Base-by-base conservation (phyloP, 1,140 invertebrate species). In the Anastatus disparis region DNA sequence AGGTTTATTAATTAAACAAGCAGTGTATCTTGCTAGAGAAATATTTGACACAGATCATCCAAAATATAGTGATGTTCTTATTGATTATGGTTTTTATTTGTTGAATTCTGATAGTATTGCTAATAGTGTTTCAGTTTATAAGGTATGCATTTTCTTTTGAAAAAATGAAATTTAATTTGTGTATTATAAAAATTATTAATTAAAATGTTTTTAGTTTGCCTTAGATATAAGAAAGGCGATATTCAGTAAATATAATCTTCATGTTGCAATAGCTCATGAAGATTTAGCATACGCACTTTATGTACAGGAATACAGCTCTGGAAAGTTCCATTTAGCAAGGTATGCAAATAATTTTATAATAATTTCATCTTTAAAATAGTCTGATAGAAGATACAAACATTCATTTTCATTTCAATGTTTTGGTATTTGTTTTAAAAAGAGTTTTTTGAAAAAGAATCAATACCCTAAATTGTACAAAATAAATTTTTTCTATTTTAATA, bases 241-340 rank as follows among this genome's bases (percentile, higher is more conserved):
- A 77, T 97, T 96, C 87, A 93, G 94, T 12, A 90, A 90, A 75
- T 90, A 90, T 79, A 97, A 95, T 86, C 89, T 97, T 63, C 91
- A 93, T 79, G 92, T 97, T 62, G 95, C 95, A 1, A 89, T 93
- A 27, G 93, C 93, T 27, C 91, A 95, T 82, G 95, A 97, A 86
- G 95, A 97, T 86, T 85, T 97, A 13, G 94, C 95, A 1, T 97
- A 97, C 86, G 94, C 94, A 31, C 90, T 94, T 17, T 97, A 97
- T 82, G 95, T 97, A 10, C 89, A 93, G 52, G 95, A 97, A 85
- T 97, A 98, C 82, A 95, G 91, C 79, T 92, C 93, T 12, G 95
- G 95, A 6, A 90, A 91, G 71, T 97, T 97, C 83, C 87, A 88
- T 73, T 88, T 90, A 83, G 94, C 95, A 22, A 89, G 89, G 88